These are phyloP conservation scores for Sesia apiformis DNA, from an alignment of 2,888 invertebrate genomes.

Conservation along the genomic window DNA sequence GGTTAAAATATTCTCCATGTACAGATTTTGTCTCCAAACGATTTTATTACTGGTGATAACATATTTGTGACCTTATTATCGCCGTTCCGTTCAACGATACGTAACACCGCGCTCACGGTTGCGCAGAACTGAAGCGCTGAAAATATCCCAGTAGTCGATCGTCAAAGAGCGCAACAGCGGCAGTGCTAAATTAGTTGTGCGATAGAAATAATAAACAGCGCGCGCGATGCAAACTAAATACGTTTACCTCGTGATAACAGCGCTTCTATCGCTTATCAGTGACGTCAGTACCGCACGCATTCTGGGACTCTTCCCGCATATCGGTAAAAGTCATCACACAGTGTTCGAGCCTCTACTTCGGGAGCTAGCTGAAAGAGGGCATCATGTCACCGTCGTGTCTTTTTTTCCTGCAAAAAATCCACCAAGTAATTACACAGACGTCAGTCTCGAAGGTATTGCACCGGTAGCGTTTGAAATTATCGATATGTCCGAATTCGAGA, in stretches of 20 bases:
- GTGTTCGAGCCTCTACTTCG: constrained; percentile 73
- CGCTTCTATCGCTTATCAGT: constrained; percentile 24
- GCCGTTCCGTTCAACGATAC: background rate
- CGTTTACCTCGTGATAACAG: constrained; percentile 15
- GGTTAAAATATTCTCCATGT: too few relatives aligned
- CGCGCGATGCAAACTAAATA: constrained; percentile 31
- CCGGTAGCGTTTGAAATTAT: constrained; percentile 41
- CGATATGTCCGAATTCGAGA: constrained; percentile 37
- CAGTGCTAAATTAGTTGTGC: background rate
- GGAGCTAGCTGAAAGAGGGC: constrained; percentile 71
- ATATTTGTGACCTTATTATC: background rate
- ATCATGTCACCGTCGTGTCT: constrained; percentile 75
- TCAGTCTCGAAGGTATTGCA: constrained; percentile 57
- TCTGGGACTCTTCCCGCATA: constrained; percentile 74
- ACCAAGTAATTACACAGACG: constrained; percentile 54
- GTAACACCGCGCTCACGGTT: background rate
- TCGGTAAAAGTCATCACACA: constrained; percentile 77
- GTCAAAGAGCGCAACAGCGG: background rate
- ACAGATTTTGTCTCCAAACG: too few relatives aligned
- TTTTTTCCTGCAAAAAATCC: constrained; percentile 70
- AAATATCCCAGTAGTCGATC: background rate
- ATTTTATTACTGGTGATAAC: too few relatives aligned
- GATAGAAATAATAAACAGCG: background rate
- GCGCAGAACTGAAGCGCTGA: background rate
- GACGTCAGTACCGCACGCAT: constrained; percentile 55